Conservation (phyloP, 2,888 invertebrate species). For the Lithophane ornitopus region DNA sequence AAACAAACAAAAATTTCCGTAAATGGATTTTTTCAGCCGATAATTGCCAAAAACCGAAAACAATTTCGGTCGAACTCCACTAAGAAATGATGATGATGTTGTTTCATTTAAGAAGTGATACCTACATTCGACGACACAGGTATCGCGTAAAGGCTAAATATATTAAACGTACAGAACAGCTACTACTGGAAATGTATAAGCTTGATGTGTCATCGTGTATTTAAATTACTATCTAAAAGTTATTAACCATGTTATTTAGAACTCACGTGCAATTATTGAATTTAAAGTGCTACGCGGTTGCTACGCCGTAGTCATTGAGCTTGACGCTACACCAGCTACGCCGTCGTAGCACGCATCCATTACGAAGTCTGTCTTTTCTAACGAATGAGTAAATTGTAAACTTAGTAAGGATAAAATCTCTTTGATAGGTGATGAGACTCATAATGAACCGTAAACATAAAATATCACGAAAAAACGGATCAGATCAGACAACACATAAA, state of each 20-base stretch:
- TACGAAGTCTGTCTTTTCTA: not conserved
- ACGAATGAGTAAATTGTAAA: not conserved
- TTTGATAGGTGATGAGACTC: not conserved
- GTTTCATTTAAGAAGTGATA: too few species aligned
- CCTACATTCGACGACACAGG: too few species aligned
- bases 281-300: not conserved
- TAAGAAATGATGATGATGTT: too few species aligned
- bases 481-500: not conserved
- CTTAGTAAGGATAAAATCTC: not conserved
- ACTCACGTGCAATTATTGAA: not conserved
- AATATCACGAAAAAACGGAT: not conserved
- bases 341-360: conserved; percentile 7
- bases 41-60: too few species aligned
- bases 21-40: too few species aligned
- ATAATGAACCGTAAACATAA: not conserved
- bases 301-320: conserved; percentile 13
- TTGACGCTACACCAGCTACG: conserved; percentile 7
- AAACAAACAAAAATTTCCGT: too few species aligned
- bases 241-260: not conserved
- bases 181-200: not conserved
- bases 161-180: not conserved
- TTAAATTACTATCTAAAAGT: not conserved
- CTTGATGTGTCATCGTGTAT: not conserved
- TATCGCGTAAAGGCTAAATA: too few species aligned
- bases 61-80: too few species aligned